Base-by-base conservation (phyloP, 1,140 invertebrate genomes). In the Ooceraea biroi region DNA sequence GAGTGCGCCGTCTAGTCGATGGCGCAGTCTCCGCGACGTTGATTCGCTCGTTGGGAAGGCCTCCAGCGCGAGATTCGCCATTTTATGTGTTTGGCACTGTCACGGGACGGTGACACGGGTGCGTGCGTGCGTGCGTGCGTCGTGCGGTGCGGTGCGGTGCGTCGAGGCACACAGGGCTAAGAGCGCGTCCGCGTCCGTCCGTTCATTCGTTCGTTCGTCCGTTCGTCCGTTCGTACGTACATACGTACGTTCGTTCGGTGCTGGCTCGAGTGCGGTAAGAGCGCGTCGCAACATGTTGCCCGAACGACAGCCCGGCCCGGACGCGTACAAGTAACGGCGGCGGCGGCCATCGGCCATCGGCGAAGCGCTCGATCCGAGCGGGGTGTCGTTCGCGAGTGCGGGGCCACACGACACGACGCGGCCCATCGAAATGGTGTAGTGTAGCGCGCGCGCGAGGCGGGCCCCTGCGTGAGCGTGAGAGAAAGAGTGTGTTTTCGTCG, bases 1-100 rank as follows among this genome's bases (percentile, higher is more conserved):
- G 63, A 80, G 63, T 80, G 11, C 11, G n/a, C 52, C 22, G 55
- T 87, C 76, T 85, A 89, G 65, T 69, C 25, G 3, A 82, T 48
- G 82, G 82, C 58, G 65, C 65, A 69, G 12, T 17, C 61, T 84
- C 82, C 36, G 85, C 84, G 86, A 78, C 85, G 72, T 46, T 80
- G 72, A 63, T 85, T 91, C 88, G 74, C 88, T 86, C 80, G 88
- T 48, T 88, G 82, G 87, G 88, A 86, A 90, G 90, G 88, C 85
- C 89, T 85, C 83, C 87, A 86, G 22, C 65, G 76, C 87, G 80
- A 74, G 61, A 89, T 89, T 36, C 91, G 92, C 92, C 91, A 93
- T 93, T 93, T 93, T 93, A 92, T 91, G 91, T 93, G 91, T 92
- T 92, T 92, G 91, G 89, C 89, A 89, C 89, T 88, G 91, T 90